Conservation (phyloP, 1,140 invertebrate genomes). For the Ceratina australensis region DNA sequence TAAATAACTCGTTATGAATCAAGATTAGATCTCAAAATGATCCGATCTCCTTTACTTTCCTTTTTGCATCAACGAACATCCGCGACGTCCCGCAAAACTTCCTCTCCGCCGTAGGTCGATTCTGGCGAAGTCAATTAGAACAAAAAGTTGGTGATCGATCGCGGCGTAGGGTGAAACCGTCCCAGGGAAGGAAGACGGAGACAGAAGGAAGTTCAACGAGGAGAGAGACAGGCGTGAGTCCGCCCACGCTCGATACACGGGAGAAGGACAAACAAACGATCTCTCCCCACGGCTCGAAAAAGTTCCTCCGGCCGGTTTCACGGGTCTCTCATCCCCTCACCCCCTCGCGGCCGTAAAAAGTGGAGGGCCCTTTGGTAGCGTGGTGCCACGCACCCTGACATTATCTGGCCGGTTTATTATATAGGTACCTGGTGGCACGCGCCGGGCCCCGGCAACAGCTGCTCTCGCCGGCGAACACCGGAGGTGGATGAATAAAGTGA, state of each 20-base stretch:
- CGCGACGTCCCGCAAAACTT: background rate
- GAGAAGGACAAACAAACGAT: slow-evolving; percentile 46
- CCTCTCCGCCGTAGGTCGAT: slow-evolving; percentile 19
- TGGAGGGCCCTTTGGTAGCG: slow-evolving; percentile 63
- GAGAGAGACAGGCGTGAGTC: slow-evolving; percentile 6
- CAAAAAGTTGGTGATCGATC: slow-evolving; percentile 45
- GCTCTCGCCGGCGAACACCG: slow-evolving; percentile 68
- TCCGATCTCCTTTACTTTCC: background rate
- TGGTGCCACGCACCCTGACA: slow-evolving; percentile 73
- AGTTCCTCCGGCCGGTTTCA: slow-evolving; percentile 49
- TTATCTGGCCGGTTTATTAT: slow-evolving; percentile 77
- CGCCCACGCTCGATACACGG: slow-evolving; percentile 46
- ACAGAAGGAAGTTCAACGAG: background rate
- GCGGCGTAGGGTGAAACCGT: background rate
- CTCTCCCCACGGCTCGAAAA: slow-evolving; percentile 43
- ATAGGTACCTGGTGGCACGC: slow-evolving; percentile 79
- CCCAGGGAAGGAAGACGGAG: background rate
- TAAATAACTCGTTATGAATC: background rate
- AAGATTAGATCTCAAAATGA: background rate
- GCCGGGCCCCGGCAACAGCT: slow-evolving; percentile 76
- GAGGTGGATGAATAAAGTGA: slow-evolving; percentile 71
- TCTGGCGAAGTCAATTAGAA: slow-evolving; percentile 39
- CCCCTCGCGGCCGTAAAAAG: background rate
- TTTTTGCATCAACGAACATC: background rate
- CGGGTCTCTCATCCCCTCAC: background rate